These are phyloP conservation scores for Phenganax marumi DNA, from an alignment of 92 coral and sea anemone species.

Conservation along the genomic window DNA sequence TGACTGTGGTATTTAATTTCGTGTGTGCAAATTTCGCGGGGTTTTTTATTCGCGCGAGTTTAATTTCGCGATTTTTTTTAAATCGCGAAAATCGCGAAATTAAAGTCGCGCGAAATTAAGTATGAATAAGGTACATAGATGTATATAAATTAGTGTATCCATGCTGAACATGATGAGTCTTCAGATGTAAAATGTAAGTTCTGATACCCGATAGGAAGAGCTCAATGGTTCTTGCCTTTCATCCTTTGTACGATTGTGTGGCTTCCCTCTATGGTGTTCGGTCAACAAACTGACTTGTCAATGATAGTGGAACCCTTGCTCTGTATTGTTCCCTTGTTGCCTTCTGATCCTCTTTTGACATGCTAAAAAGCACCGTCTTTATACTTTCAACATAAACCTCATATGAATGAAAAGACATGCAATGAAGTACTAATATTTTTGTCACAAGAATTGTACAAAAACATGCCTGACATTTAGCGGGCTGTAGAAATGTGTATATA, in stretches of 20 bases:
- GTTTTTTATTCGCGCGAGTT: no score
- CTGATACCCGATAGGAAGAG: conserved; percentile 38
- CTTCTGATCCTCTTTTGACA: conserved; percentile 29
- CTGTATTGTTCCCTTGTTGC: conserved; percentile 19
- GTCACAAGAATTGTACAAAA: no score
- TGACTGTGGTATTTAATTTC: no score
- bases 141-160: not conserved
- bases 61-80: no score
- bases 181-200: not conserved
- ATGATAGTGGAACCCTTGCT: conserved; percentile 25
- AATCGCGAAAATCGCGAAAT: no score
- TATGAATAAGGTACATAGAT: not conserved
- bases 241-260: conserved; percentile 33
- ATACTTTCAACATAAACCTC: conserved; percentile 34
- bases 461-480: no score
- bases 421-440: no score
- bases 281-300: conserved; percentile 41
- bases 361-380: conserved; percentile 19
- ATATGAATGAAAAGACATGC: not conserved
- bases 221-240: conserved; percentile 20
- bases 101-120: no score
- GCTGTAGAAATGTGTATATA: not conserved
- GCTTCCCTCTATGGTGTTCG: conserved; percentile 24
- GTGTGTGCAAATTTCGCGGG: no score
- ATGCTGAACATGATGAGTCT: not conserved